Evolutionary conservation across 2,797 vertebrate genomes (phyloP).

Genomic region (Tarsius wallacei): DNA sequence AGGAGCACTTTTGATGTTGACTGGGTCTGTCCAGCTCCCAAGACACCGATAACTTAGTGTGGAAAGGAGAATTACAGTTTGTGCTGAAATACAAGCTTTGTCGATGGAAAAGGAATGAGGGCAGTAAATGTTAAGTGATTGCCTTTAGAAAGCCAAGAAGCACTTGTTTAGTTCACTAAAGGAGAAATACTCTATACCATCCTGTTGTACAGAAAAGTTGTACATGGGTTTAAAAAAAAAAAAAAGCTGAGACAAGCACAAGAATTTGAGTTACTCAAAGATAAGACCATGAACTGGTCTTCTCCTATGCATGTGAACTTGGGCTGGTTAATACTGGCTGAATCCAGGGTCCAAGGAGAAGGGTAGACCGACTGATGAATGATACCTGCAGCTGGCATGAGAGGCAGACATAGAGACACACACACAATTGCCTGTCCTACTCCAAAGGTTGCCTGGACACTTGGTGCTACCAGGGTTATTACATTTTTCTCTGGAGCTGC

Average conservation of each 20-base stretch:
- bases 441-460: background rate
- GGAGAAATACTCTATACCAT: background rate
- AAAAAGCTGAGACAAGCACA: background rate
- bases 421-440: fast-evolving
- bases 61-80: background rate
- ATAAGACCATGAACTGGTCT: background rate
- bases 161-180: background rate
- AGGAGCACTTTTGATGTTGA: background rate
- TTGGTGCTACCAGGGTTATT: too few species aligned
- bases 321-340: background rate
- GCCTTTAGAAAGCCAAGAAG: background rate
- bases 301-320: background rate
- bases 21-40: background rate
- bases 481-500: background rate
- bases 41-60: background rate
- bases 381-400: background rate
- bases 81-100: background rate
- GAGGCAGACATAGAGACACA: fast-evolving
- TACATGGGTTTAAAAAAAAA: background rate
- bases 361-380: background rate
- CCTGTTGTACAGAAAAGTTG: background rate
- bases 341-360: background rate
- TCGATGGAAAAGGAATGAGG: background rate
- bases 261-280: background rate
- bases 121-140: background rate